A percentile compares a stretch with the other conserved stretches of the same genome.
phyloP scores from a whole-genome alignment of 2,888 invertebrate species.

The Bugula neritina region DNA sequence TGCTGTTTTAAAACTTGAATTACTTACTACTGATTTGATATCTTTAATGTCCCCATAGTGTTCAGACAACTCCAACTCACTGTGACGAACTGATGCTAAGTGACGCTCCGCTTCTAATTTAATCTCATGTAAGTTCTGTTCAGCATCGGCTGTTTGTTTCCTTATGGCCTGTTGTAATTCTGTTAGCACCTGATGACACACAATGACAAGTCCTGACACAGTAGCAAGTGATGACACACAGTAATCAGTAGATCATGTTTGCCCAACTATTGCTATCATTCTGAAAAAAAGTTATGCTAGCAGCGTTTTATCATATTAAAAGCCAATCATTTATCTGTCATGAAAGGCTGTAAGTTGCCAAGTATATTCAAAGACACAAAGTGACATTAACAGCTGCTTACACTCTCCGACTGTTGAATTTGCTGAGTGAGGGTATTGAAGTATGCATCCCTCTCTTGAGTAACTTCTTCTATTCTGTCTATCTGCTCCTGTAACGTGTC shows the following conservation, averaged over 20 bases:
- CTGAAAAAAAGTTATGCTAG: no score
- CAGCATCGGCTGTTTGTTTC: constrained; percentile 28
- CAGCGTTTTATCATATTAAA: no score
- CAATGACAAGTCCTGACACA: no score
- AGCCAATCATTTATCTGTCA: no score
- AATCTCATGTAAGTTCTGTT: constrained; percentile 35
- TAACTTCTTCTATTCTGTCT: not conserved
- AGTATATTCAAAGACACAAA: no score
- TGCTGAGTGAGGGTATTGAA: constrained; percentile 8
- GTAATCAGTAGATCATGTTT: no score
- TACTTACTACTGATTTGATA: constrained; percentile 21
- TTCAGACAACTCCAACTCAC: constrained; percentile 30
- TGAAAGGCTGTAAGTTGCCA: no score
- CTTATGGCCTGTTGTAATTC: constrained; percentile 1
- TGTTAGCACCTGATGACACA: constrained; percentile 8
- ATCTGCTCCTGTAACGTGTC: not conserved
- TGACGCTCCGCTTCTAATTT: constrained; percentile 40
- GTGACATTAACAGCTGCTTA: no score
- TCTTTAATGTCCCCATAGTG: constrained; percentile 25
- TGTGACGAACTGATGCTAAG: constrained; percentile 39
- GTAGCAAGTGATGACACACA: no score
- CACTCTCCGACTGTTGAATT: constrained; percentile 6
- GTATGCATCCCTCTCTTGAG: constrained; percentile 13
- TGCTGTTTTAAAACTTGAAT: no score
- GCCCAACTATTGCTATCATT: no score